Base-by-base conservation (phyloP, 1,140 invertebrate genomes). In the Ostrea edulis region DNA sequence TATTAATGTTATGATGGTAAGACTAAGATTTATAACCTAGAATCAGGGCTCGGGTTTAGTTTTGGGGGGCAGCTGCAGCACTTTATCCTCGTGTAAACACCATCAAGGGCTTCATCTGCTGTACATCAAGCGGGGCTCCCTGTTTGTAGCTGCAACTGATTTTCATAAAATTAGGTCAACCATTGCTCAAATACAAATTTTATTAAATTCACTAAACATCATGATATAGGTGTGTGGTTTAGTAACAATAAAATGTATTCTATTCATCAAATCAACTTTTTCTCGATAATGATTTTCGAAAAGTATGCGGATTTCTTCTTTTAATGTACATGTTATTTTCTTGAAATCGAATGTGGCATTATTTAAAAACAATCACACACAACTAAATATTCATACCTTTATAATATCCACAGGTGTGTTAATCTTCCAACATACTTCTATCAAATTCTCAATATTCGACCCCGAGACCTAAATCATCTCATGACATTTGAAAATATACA, bases 141-240 rank as follows among this genome's bases (percentile, higher is more conserved):
- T 62, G 55, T 62, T 62, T 62, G 55, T 20, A 14, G 68, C 29
- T 14, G 35, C 68, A 77, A 77, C 22, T 29, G 68, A 77, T 29
- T 29, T 77, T 77, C 11, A 77, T 77, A 77, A 25, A 77, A 77
- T 77, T 77, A 77, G 22, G 68, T 25, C 68, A 17, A 29, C 25
- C 29, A 71, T 71, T 25, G 29, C 22, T 4, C 35, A 3, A 77
- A 77, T n/a, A 62, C 58, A 62, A 62, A 62, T 62, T 62, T 62
- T 14, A 62, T 62, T 62, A 44, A 44, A 44, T 44, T 44, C 35
- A 5, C 35, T 44, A 44, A 44, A 44, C 35, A 44, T 44, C 5
- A 44, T 44, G 5, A 44, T 44, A 5, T 44, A 44, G 35, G 35
- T 44, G 35, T 44, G 35, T 44, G 35, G 35, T 44, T 44, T 44